Evolutionary conservation across 30 jellyfish, hydroid and myxozoan genomes (phyloP), one percentile per base, ranked within the genome.

Genomic region (Aurelia aurita): DNA sequence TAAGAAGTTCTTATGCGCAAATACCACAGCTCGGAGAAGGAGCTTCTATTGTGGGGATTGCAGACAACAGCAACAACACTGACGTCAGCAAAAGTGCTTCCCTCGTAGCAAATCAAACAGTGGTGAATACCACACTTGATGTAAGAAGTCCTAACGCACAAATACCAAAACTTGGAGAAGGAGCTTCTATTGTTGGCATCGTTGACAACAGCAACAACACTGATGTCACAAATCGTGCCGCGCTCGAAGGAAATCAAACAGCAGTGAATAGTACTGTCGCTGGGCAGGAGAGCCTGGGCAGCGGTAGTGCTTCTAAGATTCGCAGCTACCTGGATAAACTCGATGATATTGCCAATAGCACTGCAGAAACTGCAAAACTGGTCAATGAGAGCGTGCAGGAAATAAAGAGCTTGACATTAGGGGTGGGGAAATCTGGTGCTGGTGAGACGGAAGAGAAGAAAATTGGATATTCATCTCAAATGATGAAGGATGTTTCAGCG

Each of bases 401-500:
- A 28, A 13, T 75, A 28, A 57, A 26, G 43, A 58, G 72, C 20
- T 16, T 68, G 23, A 20, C 59, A 9, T 11, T 28, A 49, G 60
- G 32, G 21, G 44, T 26, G 25, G 59, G n/a, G 29, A 14, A 26
- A 21, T 46, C 31, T 23, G 58, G 29, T 3, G 58, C 28, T n/a
- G 20, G 29, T 18, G 71, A 72, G 29, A 21, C 71, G 7, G 35
- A 22, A 25, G 25, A 15, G 3, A 29, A 64, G 32, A 79, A 29
- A 4, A 32, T 51, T 3, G 32, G 59, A 9, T 9, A 12, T 25
- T 21, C 68, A 8, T 26, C 53, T 5, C 76, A 26, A 5, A 53
- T 34, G 22, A 51, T 20, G 29, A 84, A 61, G 63, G 94, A 84
- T 63, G 87, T 60, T 1, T 31, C 21, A 13, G 94, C 81, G 11